Percentiles rank a stretch among this genome's conserved stretches.
phyloP scores from a whole-genome alignment of 2,888 invertebrate species.

The Pristionchus exspectatus region DNA sequence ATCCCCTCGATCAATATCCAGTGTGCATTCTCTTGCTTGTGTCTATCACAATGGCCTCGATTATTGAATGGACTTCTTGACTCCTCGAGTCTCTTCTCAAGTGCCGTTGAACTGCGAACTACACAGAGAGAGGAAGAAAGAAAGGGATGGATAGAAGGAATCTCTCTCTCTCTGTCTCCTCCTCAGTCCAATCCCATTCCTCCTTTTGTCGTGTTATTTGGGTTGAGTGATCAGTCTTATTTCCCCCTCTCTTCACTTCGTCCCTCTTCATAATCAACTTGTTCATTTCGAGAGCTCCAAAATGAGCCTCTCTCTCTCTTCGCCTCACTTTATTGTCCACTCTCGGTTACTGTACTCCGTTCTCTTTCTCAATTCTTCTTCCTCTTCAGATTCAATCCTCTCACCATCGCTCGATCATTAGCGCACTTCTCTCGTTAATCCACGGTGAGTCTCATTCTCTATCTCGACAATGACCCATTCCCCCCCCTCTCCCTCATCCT shows the following conservation, averaged over 20 bases:
- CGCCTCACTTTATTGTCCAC: slow-evolving; percentile 46
- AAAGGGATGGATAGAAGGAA: background rate
- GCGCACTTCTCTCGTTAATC: background rate
- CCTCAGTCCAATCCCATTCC: slow-evolving; percentile 4
- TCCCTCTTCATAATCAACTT: slow-evolving; percentile 46
- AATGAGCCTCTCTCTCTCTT: background rate
- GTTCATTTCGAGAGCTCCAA: slow-evolving; percentile 49
- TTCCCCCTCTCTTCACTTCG: slow-evolving; percentile 28
- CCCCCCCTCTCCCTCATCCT: background rate
- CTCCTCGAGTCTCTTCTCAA: slow-evolving; percentile 32
- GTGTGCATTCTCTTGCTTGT: background rate
- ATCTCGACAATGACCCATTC: slow-evolving; percentile 10
- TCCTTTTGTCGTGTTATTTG: slow-evolving; percentile 41
- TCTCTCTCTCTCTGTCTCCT: background rate
- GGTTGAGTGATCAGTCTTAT: slow-evolving; percentile 51
- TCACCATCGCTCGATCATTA: background rate
- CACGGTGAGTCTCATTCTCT: slow-evolving; percentile 12
- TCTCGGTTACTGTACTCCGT: slow-evolving; percentile 29
- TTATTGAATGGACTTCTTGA: slow-evolving; percentile 50
- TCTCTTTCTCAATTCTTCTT: slow-evolving; percentile 27
- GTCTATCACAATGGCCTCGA: slow-evolving; percentile 49
- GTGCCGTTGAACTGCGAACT: slow-evolving; percentile 41
- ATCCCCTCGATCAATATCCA: slow-evolving; percentile 44
- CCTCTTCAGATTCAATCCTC: slow-evolving; percentile 13
- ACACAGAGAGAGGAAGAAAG: background rate